phyloP scores from a whole-genome alignment of 2,113 vertebrate species.

The Cololabis saira region DNA sequence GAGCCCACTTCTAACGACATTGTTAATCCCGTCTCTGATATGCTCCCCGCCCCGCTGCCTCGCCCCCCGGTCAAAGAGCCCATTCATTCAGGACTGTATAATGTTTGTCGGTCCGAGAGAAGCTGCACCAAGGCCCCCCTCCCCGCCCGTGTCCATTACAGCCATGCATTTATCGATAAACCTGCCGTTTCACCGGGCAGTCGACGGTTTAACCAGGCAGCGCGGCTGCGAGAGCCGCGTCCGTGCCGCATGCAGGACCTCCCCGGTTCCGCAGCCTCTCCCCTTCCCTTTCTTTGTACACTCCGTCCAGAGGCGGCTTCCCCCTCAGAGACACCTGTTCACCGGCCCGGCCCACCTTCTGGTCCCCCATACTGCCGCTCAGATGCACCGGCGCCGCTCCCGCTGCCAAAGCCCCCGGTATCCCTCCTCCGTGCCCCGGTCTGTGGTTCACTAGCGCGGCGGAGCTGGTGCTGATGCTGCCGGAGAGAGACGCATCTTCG shows the following conservation, averaged over 20 bases:
- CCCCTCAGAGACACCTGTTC: slow-evolving; percentile 71
- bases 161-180: background rate
- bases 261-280: slow-evolving; percentile 14
- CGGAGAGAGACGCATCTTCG: slow-evolving; percentile 76
- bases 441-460: slow-evolving; percentile 38
- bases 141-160: background rate
- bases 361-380: slow-evolving; percentile 77
- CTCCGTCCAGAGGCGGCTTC: slow-evolving; percentile 60
- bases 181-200: background rate
- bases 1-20: slow-evolving; percentile 15
- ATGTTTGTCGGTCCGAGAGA: slow-evolving; percentile 51
- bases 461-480: slow-evolving; percentile 81
- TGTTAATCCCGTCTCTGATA: background rate
- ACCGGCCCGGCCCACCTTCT: slow-evolving; percentile 76
- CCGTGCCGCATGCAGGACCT: slow-evolving; percentile 38
- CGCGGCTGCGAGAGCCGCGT: background rate
- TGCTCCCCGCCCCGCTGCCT: background rate
- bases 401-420: slow-evolving; percentile 28
- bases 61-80: slow-evolving; percentile 18
- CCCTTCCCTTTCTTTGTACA: slow-evolving; percentile 72
- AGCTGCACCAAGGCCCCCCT: slow-evolving; percentile 50
- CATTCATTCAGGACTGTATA: slow-evolving; percentile 41
- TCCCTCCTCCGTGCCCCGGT: slow-evolving; percentile 15
- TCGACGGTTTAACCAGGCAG: background rate
- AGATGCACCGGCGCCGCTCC: slow-evolving; percentile 33